Evolutionary conservation across 2,113 vertebrate genomes (phyloP).

Genomic region (Alethe castanea): DNA sequence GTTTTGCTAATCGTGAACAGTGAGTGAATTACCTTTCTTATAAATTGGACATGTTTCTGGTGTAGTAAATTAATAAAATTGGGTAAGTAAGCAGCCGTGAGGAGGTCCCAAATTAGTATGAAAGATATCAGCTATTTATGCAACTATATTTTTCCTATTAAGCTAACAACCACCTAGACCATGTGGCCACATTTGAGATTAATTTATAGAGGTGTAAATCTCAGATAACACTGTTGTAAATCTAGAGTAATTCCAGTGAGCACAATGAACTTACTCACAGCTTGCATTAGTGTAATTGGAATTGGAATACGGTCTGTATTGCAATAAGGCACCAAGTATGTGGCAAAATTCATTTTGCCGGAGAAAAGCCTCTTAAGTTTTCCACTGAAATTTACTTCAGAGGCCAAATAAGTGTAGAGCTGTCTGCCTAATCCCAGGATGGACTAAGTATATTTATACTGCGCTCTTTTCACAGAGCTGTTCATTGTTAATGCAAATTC

Average conservation of each 20-base stretch:
- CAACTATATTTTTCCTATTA: conserved; percentile 20
- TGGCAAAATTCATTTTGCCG: neutral
- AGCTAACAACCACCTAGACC: conserved; percentile 7
- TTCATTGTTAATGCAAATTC: conserved; percentile 51
- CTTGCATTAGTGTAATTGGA: neutral
- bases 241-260: neutral
- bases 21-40: neutral
- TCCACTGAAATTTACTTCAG: conserved; percentile 33
- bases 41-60: neutral
- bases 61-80: neutral
- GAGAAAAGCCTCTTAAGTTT: conserved; percentile 18
- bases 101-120: conserved; percentile 1
- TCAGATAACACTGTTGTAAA: conserved; percentile 46
- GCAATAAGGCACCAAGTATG: conserved; percentile 12
- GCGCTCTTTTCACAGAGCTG: conserved; percentile 11
- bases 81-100: neutral
- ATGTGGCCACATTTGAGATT: neutral
- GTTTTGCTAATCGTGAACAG: neutral
- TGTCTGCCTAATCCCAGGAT: conserved; percentile 34
- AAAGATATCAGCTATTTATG: conserved; percentile 6
- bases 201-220: conserved; percentile 47
- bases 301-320: neutral
- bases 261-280: conserved; percentile 51
- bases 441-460: neutral
- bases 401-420: neutral